Conservation (phyloP, 2,113 vertebrate species). For the Heliornis fulica region DNA sequence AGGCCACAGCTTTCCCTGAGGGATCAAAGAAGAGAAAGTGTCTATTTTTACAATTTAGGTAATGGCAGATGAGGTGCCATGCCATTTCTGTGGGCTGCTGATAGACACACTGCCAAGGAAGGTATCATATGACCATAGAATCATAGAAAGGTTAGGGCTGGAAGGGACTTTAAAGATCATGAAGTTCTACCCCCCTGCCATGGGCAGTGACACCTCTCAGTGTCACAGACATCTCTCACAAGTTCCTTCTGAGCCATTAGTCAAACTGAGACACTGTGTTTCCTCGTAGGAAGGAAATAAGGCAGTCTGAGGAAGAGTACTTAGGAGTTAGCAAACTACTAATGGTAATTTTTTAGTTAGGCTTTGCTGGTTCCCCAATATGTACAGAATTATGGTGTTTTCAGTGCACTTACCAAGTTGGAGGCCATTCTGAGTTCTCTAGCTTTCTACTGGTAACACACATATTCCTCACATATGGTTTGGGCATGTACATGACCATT, state of each 20-base stretch:
- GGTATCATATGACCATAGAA: too few relatives aligned
- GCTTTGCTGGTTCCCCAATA: background rate
- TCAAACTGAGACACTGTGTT: background rate
- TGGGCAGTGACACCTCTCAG: too few relatives aligned
- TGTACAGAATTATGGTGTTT: background rate
- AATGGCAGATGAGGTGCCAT: background rate
- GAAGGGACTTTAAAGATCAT: too few relatives aligned
- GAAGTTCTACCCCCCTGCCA: too few relatives aligned
- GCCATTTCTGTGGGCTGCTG: background rate
- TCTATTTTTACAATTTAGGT: background rate
- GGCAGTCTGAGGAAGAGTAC: background rate
- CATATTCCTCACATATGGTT: accelerated
- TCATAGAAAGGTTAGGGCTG: too few relatives aligned
- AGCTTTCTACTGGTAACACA: background rate
- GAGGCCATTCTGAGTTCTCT: background rate
- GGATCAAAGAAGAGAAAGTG: background rate
- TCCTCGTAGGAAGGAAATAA: background rate
- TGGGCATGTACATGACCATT: background rate
- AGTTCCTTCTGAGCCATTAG: background rate
- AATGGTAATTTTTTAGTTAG: background rate
- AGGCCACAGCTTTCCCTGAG: background rate
- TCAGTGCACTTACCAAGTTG: background rate
- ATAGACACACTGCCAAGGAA: background rate
- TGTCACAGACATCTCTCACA: too few relatives aligned
- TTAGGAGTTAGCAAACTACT: background rate